phyloP scores from a whole-genome alignment of 2,888 invertebrate species.

The Cephus pygmeus region DNA sequence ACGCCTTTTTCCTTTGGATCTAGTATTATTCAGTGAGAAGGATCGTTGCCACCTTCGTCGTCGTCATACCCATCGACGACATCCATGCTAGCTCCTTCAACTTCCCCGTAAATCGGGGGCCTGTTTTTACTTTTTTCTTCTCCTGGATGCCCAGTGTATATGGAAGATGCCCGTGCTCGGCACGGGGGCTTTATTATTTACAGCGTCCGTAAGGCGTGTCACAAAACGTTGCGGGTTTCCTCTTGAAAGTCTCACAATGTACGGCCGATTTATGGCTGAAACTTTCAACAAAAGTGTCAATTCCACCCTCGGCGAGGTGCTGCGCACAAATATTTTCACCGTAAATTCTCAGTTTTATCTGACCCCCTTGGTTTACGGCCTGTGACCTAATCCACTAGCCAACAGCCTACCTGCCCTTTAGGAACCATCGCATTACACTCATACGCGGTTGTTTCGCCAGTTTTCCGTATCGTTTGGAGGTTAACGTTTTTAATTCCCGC shows the following conservation, averaged over 20 bases:
- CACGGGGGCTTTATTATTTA: conserved; percentile 57
- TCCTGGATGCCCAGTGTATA: neutral
- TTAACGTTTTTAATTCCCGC: neutral
- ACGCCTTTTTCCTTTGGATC: neutral
- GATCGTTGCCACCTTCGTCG: neutral
- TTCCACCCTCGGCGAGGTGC: conserved; percentile 32
- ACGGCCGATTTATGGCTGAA: conserved; percentile 60
- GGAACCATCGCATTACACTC: neutral
- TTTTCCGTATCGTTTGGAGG: neutral
- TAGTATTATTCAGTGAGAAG: neutral
- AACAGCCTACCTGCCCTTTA: neutral
- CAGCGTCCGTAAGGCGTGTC: conserved; percentile 61
- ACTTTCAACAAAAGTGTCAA: conserved; percentile 66
- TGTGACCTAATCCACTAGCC: conserved; percentile 49
- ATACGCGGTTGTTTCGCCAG: neutral
- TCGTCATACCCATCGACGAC: neutral
- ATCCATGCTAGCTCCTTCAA: neutral
- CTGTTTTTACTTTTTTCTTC: conserved; percentile 1
- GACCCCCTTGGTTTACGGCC: conserved; percentile 47
- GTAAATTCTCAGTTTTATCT: conserved; percentile 57
- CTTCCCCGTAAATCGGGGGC: conserved; percentile 15
- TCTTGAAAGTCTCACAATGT: conserved; percentile 64
- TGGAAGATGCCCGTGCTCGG: neutral
- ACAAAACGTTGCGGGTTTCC: conserved; percentile 65
- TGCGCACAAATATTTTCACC: conserved; percentile 60